A percentile compares a stretch with the other conserved stretches of the same genome.
phyloP scores from a whole-genome alignment of 2,113 vertebrate genomes.

The Malurus melanocephalus region DNA sequence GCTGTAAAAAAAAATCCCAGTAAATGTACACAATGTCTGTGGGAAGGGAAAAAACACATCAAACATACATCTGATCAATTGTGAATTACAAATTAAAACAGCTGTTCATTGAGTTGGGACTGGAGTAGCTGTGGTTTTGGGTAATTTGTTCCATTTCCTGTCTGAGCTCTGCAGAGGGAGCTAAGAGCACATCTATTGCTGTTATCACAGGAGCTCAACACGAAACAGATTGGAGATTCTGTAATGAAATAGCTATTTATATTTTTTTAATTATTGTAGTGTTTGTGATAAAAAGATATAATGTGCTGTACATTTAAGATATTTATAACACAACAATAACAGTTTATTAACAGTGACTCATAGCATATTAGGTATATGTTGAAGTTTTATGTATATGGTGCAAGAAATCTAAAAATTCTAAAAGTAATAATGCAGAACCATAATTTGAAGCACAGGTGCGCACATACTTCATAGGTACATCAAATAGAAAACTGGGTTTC shows the following conservation, averaged over 20 bases:
- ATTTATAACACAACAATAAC: not conserved
- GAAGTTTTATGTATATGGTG: not conserved
- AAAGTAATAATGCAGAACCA: not conserved
- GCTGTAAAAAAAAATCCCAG: not conserved
- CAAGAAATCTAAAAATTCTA: not conserved
- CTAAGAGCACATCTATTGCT: not conserved
- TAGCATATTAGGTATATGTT: not conserved
- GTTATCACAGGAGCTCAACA: not conserved
- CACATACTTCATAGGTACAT: not conserved
- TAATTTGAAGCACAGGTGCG: not conserved
- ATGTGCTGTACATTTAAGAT: not conserved
- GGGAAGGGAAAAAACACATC: not conserved
- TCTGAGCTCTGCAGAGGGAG: conserved; percentile 37
- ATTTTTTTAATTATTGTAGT: not conserved
- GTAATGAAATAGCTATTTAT: not conserved
- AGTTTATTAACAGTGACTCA: not conserved
- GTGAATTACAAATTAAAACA: not conserved
- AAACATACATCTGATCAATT: not conserved
- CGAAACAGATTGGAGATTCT: not conserved
- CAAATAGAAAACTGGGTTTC: not conserved
- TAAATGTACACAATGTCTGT: not conserved
- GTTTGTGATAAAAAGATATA: not conserved
- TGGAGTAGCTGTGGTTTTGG: not conserved
- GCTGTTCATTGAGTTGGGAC: not conserved
- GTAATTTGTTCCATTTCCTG: not conserved